Base-by-base conservation (phyloP, 2,888 invertebrate species). In the Drosophila planitibia region DNA sequence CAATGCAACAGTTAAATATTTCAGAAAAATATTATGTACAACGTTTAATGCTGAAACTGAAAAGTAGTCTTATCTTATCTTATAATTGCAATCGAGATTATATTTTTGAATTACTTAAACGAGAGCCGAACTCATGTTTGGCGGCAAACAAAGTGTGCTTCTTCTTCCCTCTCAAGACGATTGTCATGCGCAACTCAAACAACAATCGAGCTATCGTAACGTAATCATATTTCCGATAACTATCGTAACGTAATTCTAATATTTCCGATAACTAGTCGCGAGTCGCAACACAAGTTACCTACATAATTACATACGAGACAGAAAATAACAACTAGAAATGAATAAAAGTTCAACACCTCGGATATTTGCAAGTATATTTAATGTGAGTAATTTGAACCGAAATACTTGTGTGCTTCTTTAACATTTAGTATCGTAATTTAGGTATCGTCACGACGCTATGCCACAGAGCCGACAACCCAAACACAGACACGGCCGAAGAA, bases 401-500 rank as follows among this genome's bases (percentile, higher is more conserved):
- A 67, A 51, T 28, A 7, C 7, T 19, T 10, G 22, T 10, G 7
- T 5, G 28, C 0, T 6, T 4, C 25, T 22, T 44, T 57, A 9
- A 58, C 58, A 10, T 28, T 14, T 4, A 12, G 22, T 22, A 22
- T 49, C 41, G 33, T 28, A 30, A 32, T 59, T 16, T n/a, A 79
- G 79, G 37, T 70, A 37, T 82, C 58, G 49, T 62, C 49, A 44
- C 66, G 76, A 32, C 47, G 47, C 47, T 74, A 65, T 65, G 80
- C 70, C 32, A 59, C 80, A 16, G 61, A 66, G 22, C 74, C 28
- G n/a, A 4, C 59, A 41, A 35, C 61, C 44, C 59, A 64, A 25
- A 22, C 63, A 55, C 58, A 62, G 22, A 2, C 66, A 16, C 65
- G 69, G 47, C 63, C 75, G 12, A 61, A 66, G 49, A 79, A 82